Percentiles rank a stretch among this genome's conserved stretches.
Evolutionary conservation across 2,797 vertebrate species (phyloP).

Genomic region (Simalia tracyae): DNA sequence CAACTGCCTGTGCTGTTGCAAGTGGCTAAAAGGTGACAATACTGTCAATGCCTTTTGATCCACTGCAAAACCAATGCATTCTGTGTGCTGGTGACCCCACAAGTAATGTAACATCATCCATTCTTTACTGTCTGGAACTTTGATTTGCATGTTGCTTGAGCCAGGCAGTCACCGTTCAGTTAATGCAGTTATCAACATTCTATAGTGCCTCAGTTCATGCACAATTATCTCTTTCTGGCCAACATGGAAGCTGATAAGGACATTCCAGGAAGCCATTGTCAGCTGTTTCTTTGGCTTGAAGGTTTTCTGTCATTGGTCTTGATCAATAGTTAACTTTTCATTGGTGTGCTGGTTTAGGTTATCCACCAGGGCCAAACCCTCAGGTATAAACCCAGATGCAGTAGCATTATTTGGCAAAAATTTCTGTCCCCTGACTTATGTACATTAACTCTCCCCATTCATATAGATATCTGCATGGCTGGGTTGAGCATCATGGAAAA

Average conservation of each 20-base stretch:
- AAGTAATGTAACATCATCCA: too few species aligned
- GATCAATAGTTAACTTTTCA: neutral
- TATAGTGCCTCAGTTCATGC: neutral
- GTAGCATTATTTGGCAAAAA: neutral
- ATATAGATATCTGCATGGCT: neutral
- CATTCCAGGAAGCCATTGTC: neutral
- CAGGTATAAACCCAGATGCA: neutral
- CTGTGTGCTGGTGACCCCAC: neutral
- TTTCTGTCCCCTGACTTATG: neutral
- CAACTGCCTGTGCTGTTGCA: neutral
- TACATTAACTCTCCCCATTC: neutral
- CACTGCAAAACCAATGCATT: neutral
- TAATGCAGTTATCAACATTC: neutral
- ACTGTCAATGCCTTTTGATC: neutral
- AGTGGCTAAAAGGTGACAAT: neutral
- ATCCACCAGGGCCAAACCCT: neutral
- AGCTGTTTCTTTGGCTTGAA: neutral
- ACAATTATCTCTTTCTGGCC: neutral
- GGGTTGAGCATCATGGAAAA: neutral
- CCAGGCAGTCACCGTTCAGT: neutral
- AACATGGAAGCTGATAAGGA: neutral
- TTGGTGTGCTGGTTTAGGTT: neutral
- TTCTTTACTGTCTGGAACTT: neutral
- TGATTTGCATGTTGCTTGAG: neutral
- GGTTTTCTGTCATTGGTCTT: neutral